Conservation (phyloP, 2,113 vertebrate genomes). For the Caranx melampygus region DNA sequence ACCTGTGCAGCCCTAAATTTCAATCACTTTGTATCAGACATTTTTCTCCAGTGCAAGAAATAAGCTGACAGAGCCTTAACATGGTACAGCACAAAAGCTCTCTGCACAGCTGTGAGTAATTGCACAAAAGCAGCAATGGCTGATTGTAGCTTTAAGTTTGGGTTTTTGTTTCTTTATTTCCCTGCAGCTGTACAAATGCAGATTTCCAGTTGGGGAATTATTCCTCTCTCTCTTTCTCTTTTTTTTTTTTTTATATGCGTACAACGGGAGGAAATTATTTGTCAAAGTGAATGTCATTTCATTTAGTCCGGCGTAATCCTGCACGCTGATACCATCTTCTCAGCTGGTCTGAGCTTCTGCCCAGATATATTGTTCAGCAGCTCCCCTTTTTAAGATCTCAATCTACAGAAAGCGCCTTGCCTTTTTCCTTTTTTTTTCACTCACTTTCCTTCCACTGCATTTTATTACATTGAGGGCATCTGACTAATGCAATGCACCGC, state of each 20-base stretch:
- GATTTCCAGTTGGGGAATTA: constrained; percentile 59
- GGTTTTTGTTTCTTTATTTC: not conserved
- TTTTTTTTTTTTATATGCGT: constrained; percentile 57
- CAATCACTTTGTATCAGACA: constrained; percentile 8
- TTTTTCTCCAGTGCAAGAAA: constrained; percentile 10
- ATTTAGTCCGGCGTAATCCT: constrained; percentile 79
- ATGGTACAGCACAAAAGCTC: not conserved
- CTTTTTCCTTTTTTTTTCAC: not conserved
- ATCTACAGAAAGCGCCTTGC: constrained; percentile 77
- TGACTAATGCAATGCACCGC: constrained; percentile 84
- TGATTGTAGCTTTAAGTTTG: constrained; percentile 24
- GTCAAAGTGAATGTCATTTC: constrained; percentile 85
- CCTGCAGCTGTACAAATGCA: constrained; percentile 39
- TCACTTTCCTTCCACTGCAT: constrained; percentile 64
- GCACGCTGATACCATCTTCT: constrained; percentile 76
- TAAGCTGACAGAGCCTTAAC: too few species aligned
- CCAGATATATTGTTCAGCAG: constrained; percentile 78
- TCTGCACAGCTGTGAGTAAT: constrained; percentile 25
- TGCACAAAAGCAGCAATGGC: constrained; percentile 31
- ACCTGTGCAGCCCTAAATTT: not conserved
- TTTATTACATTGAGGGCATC: constrained; percentile 82
- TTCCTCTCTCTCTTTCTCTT: constrained; percentile 10
- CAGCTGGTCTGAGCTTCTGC: constrained; percentile 70
- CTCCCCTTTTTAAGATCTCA: constrained; percentile 82
- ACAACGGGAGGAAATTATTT: constrained; percentile 78